Evolutionary conservation across 23 tunicate genomes (phyloP), one percentile per base, ranked within the genome.

Genomic region (Aplidium turbinatum): DNA sequence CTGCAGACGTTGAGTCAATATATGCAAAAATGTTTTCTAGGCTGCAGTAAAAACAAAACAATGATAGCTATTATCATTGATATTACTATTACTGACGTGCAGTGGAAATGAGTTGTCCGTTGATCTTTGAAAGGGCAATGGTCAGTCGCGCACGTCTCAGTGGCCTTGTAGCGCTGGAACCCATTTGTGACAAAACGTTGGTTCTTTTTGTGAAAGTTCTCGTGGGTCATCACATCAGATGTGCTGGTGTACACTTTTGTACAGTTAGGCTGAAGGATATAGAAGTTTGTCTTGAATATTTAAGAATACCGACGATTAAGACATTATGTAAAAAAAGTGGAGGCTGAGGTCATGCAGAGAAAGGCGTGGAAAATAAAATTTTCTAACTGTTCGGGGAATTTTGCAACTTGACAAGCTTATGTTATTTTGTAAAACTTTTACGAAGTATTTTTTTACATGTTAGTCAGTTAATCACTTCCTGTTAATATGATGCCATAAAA

Each of bases 151-250:
- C 96, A 89, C 30, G 38, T 35, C 51, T 83, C 96, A 18, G 89
- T 83, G 3, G 96, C 96, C 27, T 85, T 65, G 60, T 48, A 89
- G 13, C 90, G 58, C 66, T 77, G 65, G 51, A 89, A 89, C 2
- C 96, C 96, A 70, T 87, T 89, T 46, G 79, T 77, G 33, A 79
- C 96, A 1, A 89, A 77, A 36, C 71, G 74, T 77, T 57, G 57
- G 68, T 89, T 73, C 54, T 78, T 89, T 63, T 78, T 83, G 63
- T 89, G 96, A 50, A 83, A 89, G 60, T 89, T 89, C 30, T 89
- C 85, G 38, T 89, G 96, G n/a, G 96, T 78, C 96, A 89, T 83
- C 6, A 89, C 96, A 35, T 89, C 96, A 45, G 96, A 89, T 2
- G 96, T 89, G 58, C 89, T 82, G 28, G 96, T 89, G 69, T 89